Evolutionary conservation across 2,888 invertebrate species (phyloP), one percentile per base, ranked within the genome.

Genomic region (Ectobius pallidus): DNA sequence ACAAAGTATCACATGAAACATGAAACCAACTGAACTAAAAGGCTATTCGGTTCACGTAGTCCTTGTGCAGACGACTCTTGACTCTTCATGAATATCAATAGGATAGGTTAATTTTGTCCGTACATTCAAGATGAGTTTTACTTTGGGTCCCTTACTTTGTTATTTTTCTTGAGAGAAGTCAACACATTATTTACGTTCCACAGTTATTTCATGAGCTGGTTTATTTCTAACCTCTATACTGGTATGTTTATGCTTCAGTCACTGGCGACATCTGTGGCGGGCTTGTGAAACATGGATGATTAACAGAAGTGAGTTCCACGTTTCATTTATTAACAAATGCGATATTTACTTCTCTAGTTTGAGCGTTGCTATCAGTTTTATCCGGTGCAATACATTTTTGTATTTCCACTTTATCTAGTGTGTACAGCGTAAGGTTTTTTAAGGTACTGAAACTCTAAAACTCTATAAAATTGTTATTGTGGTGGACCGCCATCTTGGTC

Each of bases 401-500:
- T 18, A 7, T 25, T 44, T 27, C 9, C 27, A 46, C 11, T 18
- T 25, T 27, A 25, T 16, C 1, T 46, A 27, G n/a, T 6, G 27
- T 3, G 46, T 27, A 25, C 30, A 27, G 11, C 44, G 18, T 27
- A 30, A 16, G n/a, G n/a, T 58, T n/a, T 4, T 3, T 9, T 30
- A 25, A 32, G 58, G 27, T 32, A 30, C 58, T n/a, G 27, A 3
- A 30, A n/a, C n/a, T n/a, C n/a, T n/a, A n/a, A n/a, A n/a, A n/a
- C n/a, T n/a, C n/a, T n/a, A n/a, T n/a, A n/a, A n/a, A n/a, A n/a
- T 58, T 30, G 22, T 27, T 65, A 16, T 34, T 73, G 72, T 61
- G 70, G 71, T 69, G 27, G 73, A 61, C n/a, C 75, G 75, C 75
- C 75, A 75, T 75, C 68, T 75, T 75, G 73, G 67, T 55, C 61